Evolutionary conservation across 2,888 invertebrate species (phyloP), one percentile per base, ranked within the genome.

Genomic region (Caenorhabditis imperialis): DNA sequence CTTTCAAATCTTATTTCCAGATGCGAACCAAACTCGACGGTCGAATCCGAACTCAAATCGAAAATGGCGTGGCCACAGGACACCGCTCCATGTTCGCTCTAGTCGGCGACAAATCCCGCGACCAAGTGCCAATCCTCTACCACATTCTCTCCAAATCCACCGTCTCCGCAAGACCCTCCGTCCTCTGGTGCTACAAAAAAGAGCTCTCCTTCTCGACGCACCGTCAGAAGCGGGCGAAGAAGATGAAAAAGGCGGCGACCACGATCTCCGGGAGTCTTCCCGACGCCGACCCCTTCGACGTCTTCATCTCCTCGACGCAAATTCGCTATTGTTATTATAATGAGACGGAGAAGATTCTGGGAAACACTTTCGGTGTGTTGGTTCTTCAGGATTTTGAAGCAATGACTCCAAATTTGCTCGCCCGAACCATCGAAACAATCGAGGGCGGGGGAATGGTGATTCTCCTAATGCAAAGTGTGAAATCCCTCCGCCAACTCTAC

Each of bases 131-230:
- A 5, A 94, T 97, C 88, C 90, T 99, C 3, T 97, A 99, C 91
- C 97, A 99, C 88, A 96, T 99, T 92, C 90, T 99, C 45, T 93
- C 95, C 0, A 99, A 99, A 90, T 94, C 97, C 1, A 92, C 93
- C 53, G 93, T 97, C 0, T 95, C 95, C 89, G 92, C 96, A 0
- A 91, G 97, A 40, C 98, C 98, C 0, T 93, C 93, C 44, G 95
- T 99, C 1, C 90, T 99, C 10, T 99, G 99, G 99, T 99, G 99
- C 89, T 99, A 99, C 89, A 99, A 99, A 86, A 91, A 97, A 92
- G 94, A 95, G 88, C 92, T 95, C 83, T 94, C 94, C 25, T 94
- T 94, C 80, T 93, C 93, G 90, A 93, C 95, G 88, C 94, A 96
- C 88, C 92, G 95, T 7, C 94, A 95, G 86, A 98, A 98, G 89